A percentile compares a stretch with the other conserved stretches of the same genome.
phyloP scores from a whole-genome alignment of 2,113 vertebrate species.

The Rhegmatorhina hoffmannsi region DNA sequence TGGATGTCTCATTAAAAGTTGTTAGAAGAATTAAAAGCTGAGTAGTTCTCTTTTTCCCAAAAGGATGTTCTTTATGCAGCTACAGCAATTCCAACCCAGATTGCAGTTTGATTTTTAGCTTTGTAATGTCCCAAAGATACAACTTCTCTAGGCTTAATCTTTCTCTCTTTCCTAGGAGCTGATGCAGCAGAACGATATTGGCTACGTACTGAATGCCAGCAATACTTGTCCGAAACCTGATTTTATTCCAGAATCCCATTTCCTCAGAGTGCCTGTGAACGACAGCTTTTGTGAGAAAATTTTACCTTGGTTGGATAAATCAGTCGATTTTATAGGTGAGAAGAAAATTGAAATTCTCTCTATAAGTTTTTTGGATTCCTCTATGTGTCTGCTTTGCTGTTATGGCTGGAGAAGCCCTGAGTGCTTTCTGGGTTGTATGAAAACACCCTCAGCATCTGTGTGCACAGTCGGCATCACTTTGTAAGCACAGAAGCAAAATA shows the following conservation, averaged over 20 bases:
- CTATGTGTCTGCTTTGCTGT: background rate
- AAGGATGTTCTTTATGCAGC: background rate
- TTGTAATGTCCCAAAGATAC: background rate
- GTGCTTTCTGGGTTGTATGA: background rate
- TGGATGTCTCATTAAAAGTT: background rate
- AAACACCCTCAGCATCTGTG: background rate
- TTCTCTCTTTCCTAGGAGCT: constrained; percentile 80
- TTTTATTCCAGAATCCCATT: constrained; percentile 92
- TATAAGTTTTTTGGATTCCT: background rate
- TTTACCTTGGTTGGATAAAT: constrained; percentile 93
- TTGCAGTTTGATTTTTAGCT: background rate
- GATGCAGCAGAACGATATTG: constrained; percentile 95
- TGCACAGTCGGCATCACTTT: background rate
- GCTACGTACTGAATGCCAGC: constrained; percentile 92
- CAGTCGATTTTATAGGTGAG: constrained; percentile 96
- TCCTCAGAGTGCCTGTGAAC: constrained; percentile 93
- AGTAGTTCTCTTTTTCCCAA: background rate
- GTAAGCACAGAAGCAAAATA: background rate
- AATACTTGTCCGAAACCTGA: constrained; percentile 96
- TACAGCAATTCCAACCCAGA: background rate
- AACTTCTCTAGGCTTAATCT: background rate
- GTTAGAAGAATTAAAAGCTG: background rate
- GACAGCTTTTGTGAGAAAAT: constrained; percentile 98
- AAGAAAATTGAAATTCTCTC: background rate
- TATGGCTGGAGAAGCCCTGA: background rate